Conservation (phyloP, 2,888 invertebrate genomes). For the Ctena decussata region DNA sequence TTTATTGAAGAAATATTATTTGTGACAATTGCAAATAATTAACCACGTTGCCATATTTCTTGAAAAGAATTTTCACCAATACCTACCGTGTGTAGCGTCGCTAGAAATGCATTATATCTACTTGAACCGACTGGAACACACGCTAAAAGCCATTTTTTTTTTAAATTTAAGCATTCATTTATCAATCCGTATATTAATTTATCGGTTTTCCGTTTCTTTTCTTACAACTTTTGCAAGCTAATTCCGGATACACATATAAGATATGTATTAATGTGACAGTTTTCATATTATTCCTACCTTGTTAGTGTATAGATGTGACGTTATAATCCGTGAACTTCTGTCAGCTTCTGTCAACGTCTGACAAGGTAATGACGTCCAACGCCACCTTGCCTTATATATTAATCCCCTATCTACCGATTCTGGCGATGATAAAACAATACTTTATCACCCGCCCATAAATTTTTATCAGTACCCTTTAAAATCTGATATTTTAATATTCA, state of each 20-base stretch:
- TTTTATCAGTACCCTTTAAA: slow-evolving; percentile 12
- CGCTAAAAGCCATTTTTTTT: too few relatives aligned
- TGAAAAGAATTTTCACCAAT: too few relatives aligned
- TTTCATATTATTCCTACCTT: neutral
- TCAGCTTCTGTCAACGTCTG: slow-evolving; percentile 56
- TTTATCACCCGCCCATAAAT: neutral
- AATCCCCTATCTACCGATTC: neutral
- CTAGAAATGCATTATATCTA: too few relatives aligned
- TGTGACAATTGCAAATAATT: too few relatives aligned
- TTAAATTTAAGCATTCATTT: too few relatives aligned
- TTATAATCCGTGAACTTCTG: slow-evolving; percentile 24
- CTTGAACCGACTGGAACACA: too few relatives aligned
- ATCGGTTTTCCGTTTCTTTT: too few relatives aligned
- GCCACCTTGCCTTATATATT: slow-evolving; percentile 53
- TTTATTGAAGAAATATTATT: too few relatives aligned
- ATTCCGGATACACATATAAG: neutral
- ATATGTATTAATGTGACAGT: neutral
- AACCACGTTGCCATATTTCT: too few relatives aligned
- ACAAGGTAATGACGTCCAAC: slow-evolving; percentile 56
- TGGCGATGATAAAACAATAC: neutral
- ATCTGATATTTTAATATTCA: neutral
- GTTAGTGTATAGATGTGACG: neutral
- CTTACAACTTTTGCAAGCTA: too few relatives aligned
- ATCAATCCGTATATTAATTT: too few relatives aligned
- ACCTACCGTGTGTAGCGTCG: too few relatives aligned